Evolutionary conservation across 1,140 invertebrate genomes (phyloP).

Genomic region (Euura saliciscinereae): DNA sequence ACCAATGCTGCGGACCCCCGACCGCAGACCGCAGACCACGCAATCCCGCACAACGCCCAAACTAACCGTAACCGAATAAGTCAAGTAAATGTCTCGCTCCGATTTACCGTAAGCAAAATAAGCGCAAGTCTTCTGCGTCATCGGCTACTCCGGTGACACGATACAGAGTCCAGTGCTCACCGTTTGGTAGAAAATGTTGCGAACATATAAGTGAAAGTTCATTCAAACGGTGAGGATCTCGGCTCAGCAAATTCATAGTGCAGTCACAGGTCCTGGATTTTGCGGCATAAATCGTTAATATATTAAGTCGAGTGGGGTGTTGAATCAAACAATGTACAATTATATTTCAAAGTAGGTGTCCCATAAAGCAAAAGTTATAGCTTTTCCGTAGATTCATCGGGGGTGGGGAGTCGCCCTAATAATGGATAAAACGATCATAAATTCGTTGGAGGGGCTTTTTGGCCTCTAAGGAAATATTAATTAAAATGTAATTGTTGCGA

Average conservation of each 20-base stretch:
- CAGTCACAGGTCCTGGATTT: no score
- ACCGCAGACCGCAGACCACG: not conserved
- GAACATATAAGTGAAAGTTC: no score
- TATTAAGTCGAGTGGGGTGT: not conserved
- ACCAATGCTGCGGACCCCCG: not conserved
- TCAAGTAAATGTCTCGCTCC: no score
- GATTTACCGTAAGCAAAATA: no score
- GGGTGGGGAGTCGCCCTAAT: conserved; percentile 45
- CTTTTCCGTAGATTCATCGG: not conserved
- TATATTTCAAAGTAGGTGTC: conserved; percentile 3
- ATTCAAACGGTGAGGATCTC: not conserved
- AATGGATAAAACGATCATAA: conserved; percentile 64
- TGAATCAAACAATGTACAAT: conserved; percentile 3
- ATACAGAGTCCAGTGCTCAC: no score
- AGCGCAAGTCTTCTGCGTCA: no score
- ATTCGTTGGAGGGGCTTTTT: conserved; percentile 57
- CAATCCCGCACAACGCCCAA: not conserved
- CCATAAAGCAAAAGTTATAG: conserved; percentile 4
- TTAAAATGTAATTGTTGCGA: conserved; percentile 63
- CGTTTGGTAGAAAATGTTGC: no score
- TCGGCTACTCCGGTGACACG: no score
- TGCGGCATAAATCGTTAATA: not conserved
- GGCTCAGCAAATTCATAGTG: not conserved
- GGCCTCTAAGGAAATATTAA: conserved; percentile 62
- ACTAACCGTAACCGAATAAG: not conserved